Base-by-base conservation (phyloP, 1,140 invertebrate species). In the Akabosia matsudoensis region DNA sequence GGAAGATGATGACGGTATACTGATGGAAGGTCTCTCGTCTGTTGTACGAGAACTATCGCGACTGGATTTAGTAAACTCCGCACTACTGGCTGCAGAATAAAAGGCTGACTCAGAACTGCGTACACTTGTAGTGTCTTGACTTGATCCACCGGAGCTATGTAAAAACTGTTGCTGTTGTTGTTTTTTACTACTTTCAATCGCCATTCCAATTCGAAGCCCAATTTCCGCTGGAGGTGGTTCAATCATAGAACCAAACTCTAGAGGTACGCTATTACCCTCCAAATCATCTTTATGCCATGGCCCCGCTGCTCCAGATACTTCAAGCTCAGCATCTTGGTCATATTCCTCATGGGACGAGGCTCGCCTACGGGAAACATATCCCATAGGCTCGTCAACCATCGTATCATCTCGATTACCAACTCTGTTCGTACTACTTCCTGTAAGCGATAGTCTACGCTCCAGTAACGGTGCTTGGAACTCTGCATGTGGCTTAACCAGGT, bases 11-110 rank as follows among this genome's bases (percentile, higher is more conserved):
- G 78, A 79, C 18, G 80, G 79, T 33, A 79, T 75, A 52, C 75
- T 77, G 1, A 79, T 51, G 3, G 80, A 80, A 26, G 82, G 74
- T 16, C 86, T 84, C 13, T 83, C 83, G 45, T 82, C 80, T 0
- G 79, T 77, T 2, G 82, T 82, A 33, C 85, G 78, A 74, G 79
- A 10, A 56, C 70, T 67, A 34, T 51, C 61, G 33, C 61, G 24
- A 31, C 61, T 67, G 30, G 61, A 67, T n/a, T 67, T 67, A 7
- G 61, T 67, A 67, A 67, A 67, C 61, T 67, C 61, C 13, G 61
- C 61, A 30, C 33, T 30, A 72, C 22, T 51, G 72, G 28, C 56
- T 33, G 64, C 34, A 51, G 76, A 79, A 74, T 79, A 76, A 56
- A 79, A 71, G n/a, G 81, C 78, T 18, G 80, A 78, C 45, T 78